These are phyloP conservation scores for Pammene fasciana DNA, from an alignment of 2,888 invertebrate genomes.

Conservation along the genomic window DNA sequence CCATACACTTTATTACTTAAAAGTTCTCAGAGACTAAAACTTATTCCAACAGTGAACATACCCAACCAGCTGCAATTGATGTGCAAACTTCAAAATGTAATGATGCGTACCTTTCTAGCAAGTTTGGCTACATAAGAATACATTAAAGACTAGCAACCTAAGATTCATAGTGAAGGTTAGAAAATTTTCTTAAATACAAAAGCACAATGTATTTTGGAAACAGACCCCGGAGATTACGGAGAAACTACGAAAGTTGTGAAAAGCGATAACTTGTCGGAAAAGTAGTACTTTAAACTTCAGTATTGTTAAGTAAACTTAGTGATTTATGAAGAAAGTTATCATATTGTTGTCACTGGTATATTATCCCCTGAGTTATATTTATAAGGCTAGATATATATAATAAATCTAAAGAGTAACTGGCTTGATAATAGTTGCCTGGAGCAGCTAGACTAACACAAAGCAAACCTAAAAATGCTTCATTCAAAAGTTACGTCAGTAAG, in stretches of 20 bases:
- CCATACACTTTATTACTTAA: conserved; percentile 4
- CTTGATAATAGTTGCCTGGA: too few species aligned
- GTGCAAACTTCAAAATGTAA: conserved; percentile 35
- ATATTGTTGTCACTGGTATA: not conserved
- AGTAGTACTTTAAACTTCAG: conserved; percentile 25
- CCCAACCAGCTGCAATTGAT: conserved; percentile 24
- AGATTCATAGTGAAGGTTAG: conserved; percentile 18
- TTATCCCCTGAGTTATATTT: not conserved
- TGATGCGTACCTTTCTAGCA: conserved; percentile 30
- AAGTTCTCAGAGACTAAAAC: not conserved
- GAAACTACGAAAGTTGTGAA: conserved; percentile 27
- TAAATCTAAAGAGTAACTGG: too few species aligned
- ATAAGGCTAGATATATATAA: not conserved
- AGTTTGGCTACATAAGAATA: conserved; percentile 11
- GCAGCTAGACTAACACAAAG: too few species aligned
- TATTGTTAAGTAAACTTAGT: conserved; percentile 29
- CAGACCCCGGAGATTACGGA: conserved; percentile 16
- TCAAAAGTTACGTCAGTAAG: too few species aligned
- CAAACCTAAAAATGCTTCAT: too few species aligned
- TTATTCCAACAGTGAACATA: conserved; percentile 1
- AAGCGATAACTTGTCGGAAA: conserved; percentile 22
- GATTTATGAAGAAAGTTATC: conserved; percentile 26
- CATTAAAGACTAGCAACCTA: too few species aligned
- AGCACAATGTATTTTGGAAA: conserved; percentile 11
- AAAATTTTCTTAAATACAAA: conserved; percentile 18